Evolutionary conservation across 2,113 vertebrate species (phyloP), one percentile per base, ranked within the genome.

Genomic region (Falcunculus frontatus): DNA sequence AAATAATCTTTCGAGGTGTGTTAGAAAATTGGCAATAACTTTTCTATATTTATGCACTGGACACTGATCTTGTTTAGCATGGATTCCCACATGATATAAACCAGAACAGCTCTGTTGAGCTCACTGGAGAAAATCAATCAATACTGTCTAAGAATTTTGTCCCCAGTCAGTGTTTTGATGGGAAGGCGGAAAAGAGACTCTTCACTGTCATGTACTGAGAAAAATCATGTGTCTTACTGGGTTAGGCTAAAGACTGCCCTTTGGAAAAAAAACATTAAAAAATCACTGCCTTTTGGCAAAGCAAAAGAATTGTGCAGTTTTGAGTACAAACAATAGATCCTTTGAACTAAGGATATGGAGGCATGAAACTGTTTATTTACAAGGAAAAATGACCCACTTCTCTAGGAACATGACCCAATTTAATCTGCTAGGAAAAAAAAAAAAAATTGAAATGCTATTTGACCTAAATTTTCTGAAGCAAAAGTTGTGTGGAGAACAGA

Each of bases 301-400:
- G 86, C 50, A 84, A 90, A 95, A 92, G 73, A 91, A 95, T 75
- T 64, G 59, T 89, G 56, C 73, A 93, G 65, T 93, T 95, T 88
- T 93, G 94, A 95, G 81, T 95, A 76, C 93, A 95, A 96, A 97
- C 94, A 97, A 96, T 90, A 90, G 81, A 93, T 63, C 80, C 85
- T 96, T 94, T 97, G 96, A 97, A 96, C 83, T 96, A 94, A 84
- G 95, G 90, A 96, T 96, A 60, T 90, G 42, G 35, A 91, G 70
- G 83, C 87, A 97, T 76, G 94, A 95, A 97, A 95, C 93, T 96
- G 87, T 92, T 97, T 96, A 90, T 95, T 95, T 97, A 68, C 60
- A 89, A 89, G 60, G 68, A 84, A 96, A 97, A 96, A 95, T 95
- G 96, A 97, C 94, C 93, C 91, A 96, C 49, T 97, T 97, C 67